phyloP scores from a whole-genome alignment of 2,113 vertebrate genomes.

The Cephalopterus ornatus region DNA sequence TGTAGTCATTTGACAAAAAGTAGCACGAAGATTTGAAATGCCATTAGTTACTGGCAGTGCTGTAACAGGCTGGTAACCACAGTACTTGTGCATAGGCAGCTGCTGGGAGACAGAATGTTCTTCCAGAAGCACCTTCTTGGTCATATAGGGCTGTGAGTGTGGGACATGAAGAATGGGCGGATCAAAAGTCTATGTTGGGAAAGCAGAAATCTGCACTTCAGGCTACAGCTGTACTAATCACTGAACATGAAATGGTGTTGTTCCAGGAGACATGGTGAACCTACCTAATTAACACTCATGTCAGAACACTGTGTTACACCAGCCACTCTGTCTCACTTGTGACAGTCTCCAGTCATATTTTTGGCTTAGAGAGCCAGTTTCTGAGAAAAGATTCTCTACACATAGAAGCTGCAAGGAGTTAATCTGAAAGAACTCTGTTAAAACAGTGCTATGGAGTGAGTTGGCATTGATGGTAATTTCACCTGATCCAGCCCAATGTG shows the following conservation, averaged over 20 bases:
- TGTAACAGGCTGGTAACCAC: background rate
- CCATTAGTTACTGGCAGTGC: background rate
- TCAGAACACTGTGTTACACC: background rate
- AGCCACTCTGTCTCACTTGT: background rate
- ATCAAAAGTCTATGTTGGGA: background rate
- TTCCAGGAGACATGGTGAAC: background rate
- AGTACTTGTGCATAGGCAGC: background rate
- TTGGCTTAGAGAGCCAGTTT: background rate
- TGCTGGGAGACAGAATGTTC: background rate
- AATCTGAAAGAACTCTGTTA: background rate
- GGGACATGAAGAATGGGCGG: background rate
- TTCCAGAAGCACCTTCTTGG: background rate
- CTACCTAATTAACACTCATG: background rate
- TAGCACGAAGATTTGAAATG: background rate
- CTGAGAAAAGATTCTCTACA: background rate
- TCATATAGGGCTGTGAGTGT: background rate
- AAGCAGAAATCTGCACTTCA: background rate
- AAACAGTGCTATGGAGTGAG: background rate
- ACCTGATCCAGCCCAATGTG: background rate
- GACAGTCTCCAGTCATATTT: background rate
- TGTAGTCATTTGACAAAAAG: background rate
- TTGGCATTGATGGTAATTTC: background rate
- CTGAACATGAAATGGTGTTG: background rate
- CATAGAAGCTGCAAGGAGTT: background rate
- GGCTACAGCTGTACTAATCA: background rate